These are phyloP conservation scores for Hycleus cichorii DNA, from an alignment of 1,140 invertebrate genomes.

Conservation along the genomic window DNA sequence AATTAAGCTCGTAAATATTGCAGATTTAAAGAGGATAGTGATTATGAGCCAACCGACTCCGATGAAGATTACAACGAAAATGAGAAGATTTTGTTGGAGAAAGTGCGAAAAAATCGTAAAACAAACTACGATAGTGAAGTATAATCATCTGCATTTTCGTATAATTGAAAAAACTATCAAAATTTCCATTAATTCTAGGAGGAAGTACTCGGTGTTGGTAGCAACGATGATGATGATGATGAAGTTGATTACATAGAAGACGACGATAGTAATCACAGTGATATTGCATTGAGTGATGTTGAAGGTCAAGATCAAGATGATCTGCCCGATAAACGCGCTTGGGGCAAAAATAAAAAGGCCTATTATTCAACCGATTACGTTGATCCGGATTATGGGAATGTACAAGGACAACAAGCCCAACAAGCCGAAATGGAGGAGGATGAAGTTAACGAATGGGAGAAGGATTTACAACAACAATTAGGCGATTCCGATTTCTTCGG, in stretches of 20 bases:
- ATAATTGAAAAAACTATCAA: background rate
- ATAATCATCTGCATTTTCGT: background rate
- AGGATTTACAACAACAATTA: conserved; percentile 66
- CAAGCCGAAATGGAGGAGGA: conserved; percentile 75
- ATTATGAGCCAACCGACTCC: conserved; percentile 58
- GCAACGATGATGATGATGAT: conserved; percentile 22
- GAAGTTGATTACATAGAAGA: conserved; percentile 19
- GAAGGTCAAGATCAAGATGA: conserved; percentile 60
- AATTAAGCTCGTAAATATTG: background rate
- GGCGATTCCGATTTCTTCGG: conserved; percentile 67
- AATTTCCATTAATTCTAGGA: conserved; percentile 25
- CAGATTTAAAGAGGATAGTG: conserved; percentile 25
- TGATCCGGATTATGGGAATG: conserved; percentile 74
- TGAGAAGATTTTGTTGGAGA: conserved; percentile 55
- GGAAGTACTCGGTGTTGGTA: conserved; percentile 43
- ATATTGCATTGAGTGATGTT: conserved; percentile 59
- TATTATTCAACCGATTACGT: conserved; percentile 86
- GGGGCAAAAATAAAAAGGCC: conserved; percentile 71
- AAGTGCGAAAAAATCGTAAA: conserved; percentile 48
- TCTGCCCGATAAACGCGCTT: conserved; percentile 72
- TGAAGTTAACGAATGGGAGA: conserved; percentile 76
- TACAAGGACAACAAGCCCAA: conserved; percentile 62
- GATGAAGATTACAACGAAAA: conserved; percentile 61
- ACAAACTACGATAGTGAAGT: conserved; percentile 54
- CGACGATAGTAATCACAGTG: conserved; percentile 36